Conservation (phyloP, 2,113 vertebrate genomes). For the Phocoena phocoena region DNA sequence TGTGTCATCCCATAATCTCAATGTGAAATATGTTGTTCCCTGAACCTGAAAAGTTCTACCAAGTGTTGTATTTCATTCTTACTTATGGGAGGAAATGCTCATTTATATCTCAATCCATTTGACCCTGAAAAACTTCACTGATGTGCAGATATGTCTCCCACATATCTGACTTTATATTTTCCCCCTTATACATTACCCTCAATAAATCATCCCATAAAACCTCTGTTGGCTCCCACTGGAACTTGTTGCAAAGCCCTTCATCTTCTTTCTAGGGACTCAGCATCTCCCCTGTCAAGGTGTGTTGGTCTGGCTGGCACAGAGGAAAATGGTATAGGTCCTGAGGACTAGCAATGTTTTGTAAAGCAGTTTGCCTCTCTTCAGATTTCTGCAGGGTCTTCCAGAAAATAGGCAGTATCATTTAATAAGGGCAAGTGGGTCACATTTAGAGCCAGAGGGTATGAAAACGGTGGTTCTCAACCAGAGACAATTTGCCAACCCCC, state of each 20-base stretch:
- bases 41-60: not conserved
- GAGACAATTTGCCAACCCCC: not conserved
- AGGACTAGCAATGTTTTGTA: not conserved
- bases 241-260: accelerated
- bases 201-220: not conserved
- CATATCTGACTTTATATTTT: not conserved
- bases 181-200: not conserved
- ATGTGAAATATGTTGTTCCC: not conserved
- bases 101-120: not conserved
- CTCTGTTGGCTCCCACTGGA: not conserved
- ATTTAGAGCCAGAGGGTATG: not conserved
- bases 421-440: not conserved
- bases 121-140: not conserved
- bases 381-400: not conserved
- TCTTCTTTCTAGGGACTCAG: not conserved
- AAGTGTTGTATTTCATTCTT: not conserved
- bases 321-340: not conserved
- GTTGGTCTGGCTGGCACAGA: not conserved
- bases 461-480: not conserved
- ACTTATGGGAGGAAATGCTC: accelerated
- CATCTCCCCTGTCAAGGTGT: not conserved
- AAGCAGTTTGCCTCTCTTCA: not conserved
- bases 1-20: not conserved
- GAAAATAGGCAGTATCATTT: not conserved
- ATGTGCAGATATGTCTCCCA: not conserved